phyloP scores from a whole-genome alignment of 1,140 invertebrate genomes.

The Argopecten irradians region DNA sequence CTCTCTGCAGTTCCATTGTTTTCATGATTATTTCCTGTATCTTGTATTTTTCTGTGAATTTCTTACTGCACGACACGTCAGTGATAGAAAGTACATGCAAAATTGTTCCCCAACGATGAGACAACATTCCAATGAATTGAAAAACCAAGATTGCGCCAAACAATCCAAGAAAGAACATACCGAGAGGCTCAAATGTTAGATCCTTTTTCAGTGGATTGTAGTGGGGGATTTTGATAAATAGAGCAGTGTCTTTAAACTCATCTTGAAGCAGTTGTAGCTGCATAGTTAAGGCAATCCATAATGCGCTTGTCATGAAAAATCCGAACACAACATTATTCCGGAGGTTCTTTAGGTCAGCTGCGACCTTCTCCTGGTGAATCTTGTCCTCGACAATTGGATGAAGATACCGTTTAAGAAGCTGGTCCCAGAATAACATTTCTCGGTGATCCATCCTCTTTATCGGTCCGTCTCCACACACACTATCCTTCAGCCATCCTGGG shows the following conservation, averaged over 20 bases:
- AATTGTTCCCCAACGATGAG: conserved; percentile 91
- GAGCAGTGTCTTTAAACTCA: conserved; percentile 79
- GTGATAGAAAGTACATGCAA: conserved; percentile 98
- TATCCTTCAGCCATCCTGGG: conserved; percentile 58
- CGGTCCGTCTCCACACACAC: conserved; percentile 88
- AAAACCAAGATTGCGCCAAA: conserved; percentile 78
- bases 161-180: conserved; percentile 78
- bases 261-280: conserved; percentile 93
- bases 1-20: conserved; percentile 64
- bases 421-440: conserved; percentile 68
- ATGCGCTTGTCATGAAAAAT: conserved; percentile 98
- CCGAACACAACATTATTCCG: conserved; percentile 95
- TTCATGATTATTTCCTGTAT: conserved; percentile 63
- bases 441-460: conserved; percentile 73
- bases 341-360: conserved; percentile 91
- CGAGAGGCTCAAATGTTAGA: conserved; percentile 75
- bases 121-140: conserved; percentile 79
- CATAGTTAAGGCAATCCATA: conserved; percentile 98
- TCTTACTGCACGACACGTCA: conserved; percentile 56
- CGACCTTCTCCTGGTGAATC: conserved; percentile 73
- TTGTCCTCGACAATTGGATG: conserved; percentile 67
- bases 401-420: conserved; percentile 69
- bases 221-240: conserved; percentile 83
- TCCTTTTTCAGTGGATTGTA: conserved; percentile 53
- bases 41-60: conserved; percentile 64